These are phyloP conservation scores for Hiodon tergisus DNA, from an alignment of 2,113 vertebrate genomes.

Conservation along the genomic window DNA sequence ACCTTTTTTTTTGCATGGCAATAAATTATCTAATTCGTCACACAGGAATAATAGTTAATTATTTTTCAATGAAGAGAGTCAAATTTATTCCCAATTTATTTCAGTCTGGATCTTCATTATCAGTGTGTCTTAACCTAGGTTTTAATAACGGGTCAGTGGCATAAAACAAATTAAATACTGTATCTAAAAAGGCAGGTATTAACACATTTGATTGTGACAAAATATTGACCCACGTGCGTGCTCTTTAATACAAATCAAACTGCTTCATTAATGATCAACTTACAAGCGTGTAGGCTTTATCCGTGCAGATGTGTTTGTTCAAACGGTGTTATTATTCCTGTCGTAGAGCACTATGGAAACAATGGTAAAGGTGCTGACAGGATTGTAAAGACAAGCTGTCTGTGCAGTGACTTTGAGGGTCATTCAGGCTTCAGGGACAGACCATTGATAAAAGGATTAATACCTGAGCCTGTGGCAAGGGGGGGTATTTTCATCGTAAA, in stretches of 20 bases:
- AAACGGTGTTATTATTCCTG: conserved; percentile 43
- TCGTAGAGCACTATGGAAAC: conserved; percentile 47
- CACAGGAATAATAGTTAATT: no score
- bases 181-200: no score
- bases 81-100: no score
- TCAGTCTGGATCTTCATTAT: no score
- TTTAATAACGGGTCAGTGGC: no score
- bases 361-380: conserved; percentile 56
- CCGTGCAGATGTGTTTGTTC: conserved; percentile 21
- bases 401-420: conserved; percentile 54
- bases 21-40: background rate
- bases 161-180: no score
- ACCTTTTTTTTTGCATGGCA: background rate
- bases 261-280: no score
- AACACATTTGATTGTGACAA: no score
- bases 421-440: conserved; percentile 32
- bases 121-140: no score
- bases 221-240: no score
- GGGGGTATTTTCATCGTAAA: conserved; percentile 9
- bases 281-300: background rate
- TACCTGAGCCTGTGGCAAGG: conserved; percentile 22
- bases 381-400: conserved; percentile 63
- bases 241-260: no score
- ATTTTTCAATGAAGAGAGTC: no score
- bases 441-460: conserved; percentile 41